These are phyloP conservation scores for Hydrozoanthus gracilis DNA, from an alignment of 92 coral and sea anemone species.

Conservation along the genomic window DNA sequence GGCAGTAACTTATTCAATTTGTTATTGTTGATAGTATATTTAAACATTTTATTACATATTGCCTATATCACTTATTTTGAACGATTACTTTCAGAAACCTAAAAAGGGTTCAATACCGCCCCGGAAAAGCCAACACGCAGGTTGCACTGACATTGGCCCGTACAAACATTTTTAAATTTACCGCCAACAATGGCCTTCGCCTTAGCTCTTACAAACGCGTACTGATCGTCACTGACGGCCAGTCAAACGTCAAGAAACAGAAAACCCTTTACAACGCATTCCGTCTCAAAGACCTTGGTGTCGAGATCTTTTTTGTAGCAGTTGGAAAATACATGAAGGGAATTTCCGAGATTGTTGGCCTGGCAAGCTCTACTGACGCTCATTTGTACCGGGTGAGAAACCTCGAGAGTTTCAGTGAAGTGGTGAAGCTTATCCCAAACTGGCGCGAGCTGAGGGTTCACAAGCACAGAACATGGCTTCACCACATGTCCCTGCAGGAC, in stretches of 20 bases:
- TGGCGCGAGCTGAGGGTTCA: constrained; percentile 59
- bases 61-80: too few species aligned
- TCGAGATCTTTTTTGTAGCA: constrained; percentile 84
- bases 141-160: constrained; percentile 72
- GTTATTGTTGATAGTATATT: neutral
- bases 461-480: constrained; percentile 64
- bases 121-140: constrained; percentile 85
- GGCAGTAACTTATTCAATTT: too few species aligned
- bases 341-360: constrained; percentile 81
- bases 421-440: constrained; percentile 81
- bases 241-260: constrained; percentile 72
- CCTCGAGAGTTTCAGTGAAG: constrained; percentile 56
- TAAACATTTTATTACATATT: too few species aligned
- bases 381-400: constrained; percentile 71
- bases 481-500: constrained; percentile 56
- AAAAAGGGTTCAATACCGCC: constrained; percentile 51
- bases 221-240: constrained; percentile 87
- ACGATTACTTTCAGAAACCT: constrained; percentile 26
- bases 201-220: constrained; percentile 65
- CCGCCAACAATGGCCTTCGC: constrained; percentile 58
- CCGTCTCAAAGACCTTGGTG: constrained; percentile 69
- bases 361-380: constrained; percentile 87
- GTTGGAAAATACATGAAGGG: constrained; percentile 81
- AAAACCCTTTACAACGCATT: constrained; percentile 76
- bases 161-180: neutral